Conservation (phyloP, 2,113 vertebrate genomes). For the Petroica traversi region DNA sequence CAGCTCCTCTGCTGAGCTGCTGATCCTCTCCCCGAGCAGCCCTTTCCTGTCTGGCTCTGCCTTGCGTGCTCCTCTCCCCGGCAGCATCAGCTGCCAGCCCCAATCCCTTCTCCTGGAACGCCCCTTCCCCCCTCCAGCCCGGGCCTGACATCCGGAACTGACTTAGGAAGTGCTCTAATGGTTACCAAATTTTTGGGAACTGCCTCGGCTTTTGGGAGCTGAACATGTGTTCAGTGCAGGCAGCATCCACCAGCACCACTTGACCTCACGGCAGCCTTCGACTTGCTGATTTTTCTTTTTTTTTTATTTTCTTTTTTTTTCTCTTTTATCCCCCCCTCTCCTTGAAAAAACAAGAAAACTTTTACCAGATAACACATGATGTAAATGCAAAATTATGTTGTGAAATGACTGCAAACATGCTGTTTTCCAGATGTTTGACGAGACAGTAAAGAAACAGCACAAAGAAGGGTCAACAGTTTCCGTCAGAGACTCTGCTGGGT, state of each 20-base stretch:
- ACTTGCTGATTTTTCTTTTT: slow-evolving; percentile 67
- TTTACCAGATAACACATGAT: slow-evolving; percentile 89
- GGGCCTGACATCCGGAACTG: slow-evolving; percentile 91
- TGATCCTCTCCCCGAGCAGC: slow-evolving; percentile 87
- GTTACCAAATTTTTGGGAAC: slow-evolving; percentile 96
- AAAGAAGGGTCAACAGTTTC: slow-evolving; percentile 79
- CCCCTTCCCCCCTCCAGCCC: slow-evolving; percentile 72
- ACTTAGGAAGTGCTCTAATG: slow-evolving; percentile 95
- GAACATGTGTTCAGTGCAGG: slow-evolving; percentile 91
- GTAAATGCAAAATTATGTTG: slow-evolving; percentile 87
- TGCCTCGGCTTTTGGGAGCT: slow-evolving; percentile 78
- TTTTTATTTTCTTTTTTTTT: background rate
- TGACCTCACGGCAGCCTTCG: slow-evolving; percentile 86
- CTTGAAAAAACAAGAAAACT: slow-evolving; percentile 63
- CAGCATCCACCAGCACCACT: slow-evolving; percentile 92
- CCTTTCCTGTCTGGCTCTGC: slow-evolving; percentile 83
- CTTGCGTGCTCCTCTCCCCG: slow-evolving; percentile 75
- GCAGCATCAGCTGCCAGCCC: slow-evolving; percentile 76
- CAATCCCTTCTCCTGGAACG: slow-evolving; percentile 72
- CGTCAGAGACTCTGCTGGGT: slow-evolving; percentile 80
- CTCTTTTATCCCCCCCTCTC: background rate
- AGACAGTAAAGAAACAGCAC: slow-evolving; percentile 75
- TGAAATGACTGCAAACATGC: slow-evolving; percentile 83
- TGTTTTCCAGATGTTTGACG: slow-evolving; percentile 95
- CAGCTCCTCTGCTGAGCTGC: slow-evolving; percentile 81